Conservation (phyloP, 2,888 invertebrate species). For the Pandemis heparana region DNA sequence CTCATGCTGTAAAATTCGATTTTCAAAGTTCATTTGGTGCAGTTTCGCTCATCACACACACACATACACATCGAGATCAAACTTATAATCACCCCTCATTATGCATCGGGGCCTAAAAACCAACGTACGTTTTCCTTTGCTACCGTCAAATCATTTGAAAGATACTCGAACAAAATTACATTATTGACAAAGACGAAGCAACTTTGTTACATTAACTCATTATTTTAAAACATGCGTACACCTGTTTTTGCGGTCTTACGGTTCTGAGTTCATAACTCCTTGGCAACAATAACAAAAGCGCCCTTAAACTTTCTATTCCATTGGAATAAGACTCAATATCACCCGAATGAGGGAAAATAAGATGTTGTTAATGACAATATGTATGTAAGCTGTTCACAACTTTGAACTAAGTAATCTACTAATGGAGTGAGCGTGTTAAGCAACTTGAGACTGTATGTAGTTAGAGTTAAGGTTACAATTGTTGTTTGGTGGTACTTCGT, state of each 20-base stretch:
- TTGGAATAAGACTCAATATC: background rate
- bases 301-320: background rate
- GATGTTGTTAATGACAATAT: constrained; percentile 57
- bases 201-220: constrained; percentile 58
- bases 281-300: constrained; percentile 7
- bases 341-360: background rate
- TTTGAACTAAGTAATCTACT: constrained; percentile 69
- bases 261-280: constrained; percentile 34
- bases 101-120: too few species aligned
- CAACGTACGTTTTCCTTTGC: too few species aligned
- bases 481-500: background rate
- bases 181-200: constrained; percentile 29
- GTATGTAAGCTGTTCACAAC: constrained; percentile 61
- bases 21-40: too few species aligned
- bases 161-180: background rate
- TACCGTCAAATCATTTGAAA: too few species aligned
- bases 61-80: too few species aligned
- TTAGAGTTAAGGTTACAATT: constrained; percentile 52
- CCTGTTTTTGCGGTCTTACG: constrained; percentile 50
- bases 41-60: too few species aligned
- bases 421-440: constrained; percentile 60
- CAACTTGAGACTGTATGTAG: constrained; percentile 53
- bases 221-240: constrained; percentile 50
- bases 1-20: too few species aligned
- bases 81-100: too few species aligned